phyloP scores from a whole-genome alignment of 2,113 vertebrate species.

The Petroica traversi region DNA sequence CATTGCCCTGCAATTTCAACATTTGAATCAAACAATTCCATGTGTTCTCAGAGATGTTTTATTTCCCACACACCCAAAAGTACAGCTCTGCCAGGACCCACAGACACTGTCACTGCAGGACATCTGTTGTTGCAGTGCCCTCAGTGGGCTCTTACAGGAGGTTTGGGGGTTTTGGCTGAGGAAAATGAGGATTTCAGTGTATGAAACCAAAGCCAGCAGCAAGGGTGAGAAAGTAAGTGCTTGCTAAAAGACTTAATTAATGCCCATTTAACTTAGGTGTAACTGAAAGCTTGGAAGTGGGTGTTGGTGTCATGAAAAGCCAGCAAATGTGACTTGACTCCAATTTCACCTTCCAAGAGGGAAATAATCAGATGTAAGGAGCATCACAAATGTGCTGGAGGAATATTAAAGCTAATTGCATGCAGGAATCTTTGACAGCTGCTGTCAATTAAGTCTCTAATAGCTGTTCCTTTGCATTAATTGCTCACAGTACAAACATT shows the following conservation, averaged over 20 bases:
- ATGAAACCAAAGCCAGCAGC: neutral
- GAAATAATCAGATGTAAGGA: neutral
- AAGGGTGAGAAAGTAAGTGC: neutral
- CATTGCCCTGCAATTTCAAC: neutral
- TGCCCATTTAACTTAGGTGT: neutral
- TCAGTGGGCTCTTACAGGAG: neutral
- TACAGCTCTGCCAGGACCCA: neutral
- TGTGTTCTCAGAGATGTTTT: neutral
- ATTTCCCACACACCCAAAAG: neutral
- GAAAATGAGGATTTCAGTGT: neutral
- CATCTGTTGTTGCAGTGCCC: neutral
- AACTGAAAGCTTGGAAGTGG: neutral
- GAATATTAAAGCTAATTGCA: neutral
- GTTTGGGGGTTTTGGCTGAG: neutral
- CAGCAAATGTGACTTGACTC: neutral
- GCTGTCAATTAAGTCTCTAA: neutral
- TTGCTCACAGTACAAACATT: neutral
- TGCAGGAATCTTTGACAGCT: neutral
- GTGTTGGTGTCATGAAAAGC: neutral
- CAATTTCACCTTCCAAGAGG: neutral
- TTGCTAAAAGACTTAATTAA: neutral
- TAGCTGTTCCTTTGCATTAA: neutral
- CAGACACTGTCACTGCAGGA: neutral
- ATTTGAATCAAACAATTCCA: neutral
- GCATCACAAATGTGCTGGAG: neutral